Evolutionary conservation across 2,888 invertebrate species (phyloP).

Genomic region (Tinea pellionella): DNA sequence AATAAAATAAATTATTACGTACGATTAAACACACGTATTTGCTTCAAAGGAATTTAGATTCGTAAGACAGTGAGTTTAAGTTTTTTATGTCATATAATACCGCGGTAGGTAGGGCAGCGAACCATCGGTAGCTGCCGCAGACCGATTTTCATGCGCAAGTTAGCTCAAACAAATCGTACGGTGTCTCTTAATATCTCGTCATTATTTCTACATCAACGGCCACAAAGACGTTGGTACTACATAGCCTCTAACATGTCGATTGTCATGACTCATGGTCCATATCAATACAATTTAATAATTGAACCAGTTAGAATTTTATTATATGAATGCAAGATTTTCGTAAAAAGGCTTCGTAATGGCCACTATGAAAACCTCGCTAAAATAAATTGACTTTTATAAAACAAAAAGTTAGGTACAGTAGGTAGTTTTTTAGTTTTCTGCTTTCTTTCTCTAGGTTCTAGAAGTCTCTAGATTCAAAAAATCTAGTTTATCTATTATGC

Average conservation of each 20-base stretch:
- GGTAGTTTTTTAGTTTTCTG: too few relatives aligned
- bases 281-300: too few relatives aligned
- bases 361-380: too few relatives aligned
- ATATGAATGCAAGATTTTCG: too few relatives aligned
- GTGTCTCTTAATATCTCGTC: slow-evolving; percentile 54
- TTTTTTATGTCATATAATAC: slow-evolving; percentile 36
- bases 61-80: slow-evolving; percentile 43
- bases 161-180: slow-evolving; percentile 68
- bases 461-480: too few relatives aligned
- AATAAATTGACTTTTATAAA: too few relatives aligned
- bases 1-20: slow-evolving; percentile 60
- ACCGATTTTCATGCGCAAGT: slow-evolving; percentile 58
- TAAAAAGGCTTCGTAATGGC: too few relatives aligned
- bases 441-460: too few relatives aligned
- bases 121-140: slow-evolving; percentile 65
- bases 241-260: slow-evolving; percentile 16
- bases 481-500: too few relatives aligned
- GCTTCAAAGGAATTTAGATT: slow-evolving; percentile 60
- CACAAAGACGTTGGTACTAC: slow-evolving; percentile 19
- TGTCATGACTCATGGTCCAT: not conserved
- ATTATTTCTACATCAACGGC: slow-evolving; percentile 39
- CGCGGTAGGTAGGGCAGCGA: slow-evolving; percentile 65
- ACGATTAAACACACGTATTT: slow-evolving; percentile 63
- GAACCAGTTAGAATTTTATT: not conserved
- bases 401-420: too few relatives aligned